Percentiles rank a stretch among this genome's conserved stretches.
These are phyloP conservation scores for Lacerta viridis DNA, from an alignment of 2,797 vertebrate species.

Conservation along the genomic window DNA sequence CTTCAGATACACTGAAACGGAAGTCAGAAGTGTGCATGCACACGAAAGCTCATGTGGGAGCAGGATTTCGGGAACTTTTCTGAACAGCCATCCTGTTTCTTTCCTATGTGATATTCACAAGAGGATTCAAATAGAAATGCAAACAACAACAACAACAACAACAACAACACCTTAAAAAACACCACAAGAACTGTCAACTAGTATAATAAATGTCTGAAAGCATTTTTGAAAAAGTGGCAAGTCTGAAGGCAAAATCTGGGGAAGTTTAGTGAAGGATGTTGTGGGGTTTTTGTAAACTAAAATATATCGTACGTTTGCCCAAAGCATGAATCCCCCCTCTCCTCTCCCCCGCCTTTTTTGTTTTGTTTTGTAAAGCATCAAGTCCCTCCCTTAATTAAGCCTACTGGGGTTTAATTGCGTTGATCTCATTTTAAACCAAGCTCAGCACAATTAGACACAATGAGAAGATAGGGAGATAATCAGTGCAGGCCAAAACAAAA, in stretches of 20 bases:
- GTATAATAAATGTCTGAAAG: constrained; percentile 73
- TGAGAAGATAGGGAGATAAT: constrained; percentile 87
- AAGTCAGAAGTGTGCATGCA: too few relatives aligned
- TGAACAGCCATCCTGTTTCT: constrained; percentile 60
- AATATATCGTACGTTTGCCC: constrained; percentile 76
- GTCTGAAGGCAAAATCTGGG: constrained; percentile 39
- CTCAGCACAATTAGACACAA: constrained; percentile 95
- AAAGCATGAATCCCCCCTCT: constrained; percentile 60
- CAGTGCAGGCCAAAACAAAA: constrained; percentile 76
- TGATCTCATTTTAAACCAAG: constrained; percentile 94
- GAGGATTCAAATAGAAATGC: constrained; percentile 77
- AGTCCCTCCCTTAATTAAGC: constrained; percentile 92
- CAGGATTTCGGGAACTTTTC: constrained; percentile 62
- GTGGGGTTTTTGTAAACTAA: constrained; percentile 72
- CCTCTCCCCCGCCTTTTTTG: constrained; percentile 50
- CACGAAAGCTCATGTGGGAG: too few relatives aligned
- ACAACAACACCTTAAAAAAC: constrained; percentile 40
- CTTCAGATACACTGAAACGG: too few relatives aligned
- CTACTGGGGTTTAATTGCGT: constrained; percentile 94
- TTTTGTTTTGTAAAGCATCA: constrained; percentile 71
- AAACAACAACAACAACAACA: constrained; percentile 69
- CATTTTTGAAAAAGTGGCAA: neutral
- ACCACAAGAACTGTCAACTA: constrained; percentile 18
- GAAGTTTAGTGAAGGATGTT: constrained; percentile 74
- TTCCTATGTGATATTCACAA: constrained; percentile 69